phyloP scores from a whole-genome alignment of 2,888 invertebrate species.

The Itoplectis maculator region DNA sequence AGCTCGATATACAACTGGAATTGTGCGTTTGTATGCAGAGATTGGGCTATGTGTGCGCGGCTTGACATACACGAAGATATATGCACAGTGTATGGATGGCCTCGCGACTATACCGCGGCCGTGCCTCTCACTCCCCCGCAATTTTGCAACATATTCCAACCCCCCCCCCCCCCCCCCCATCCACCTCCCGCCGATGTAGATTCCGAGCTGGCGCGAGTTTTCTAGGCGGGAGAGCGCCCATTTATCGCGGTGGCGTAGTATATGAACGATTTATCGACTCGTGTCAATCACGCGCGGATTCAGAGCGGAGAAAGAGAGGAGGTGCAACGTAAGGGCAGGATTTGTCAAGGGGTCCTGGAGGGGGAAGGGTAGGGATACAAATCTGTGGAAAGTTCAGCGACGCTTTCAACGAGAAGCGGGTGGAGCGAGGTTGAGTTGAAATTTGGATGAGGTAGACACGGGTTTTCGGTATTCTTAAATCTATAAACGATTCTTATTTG shows the following conservation, averaged over 20 bases:
- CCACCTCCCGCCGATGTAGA: neutral
- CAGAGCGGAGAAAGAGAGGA: conserved; percentile 8
- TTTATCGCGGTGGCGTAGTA: conserved; percentile 75
- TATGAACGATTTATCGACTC: conserved; percentile 78
- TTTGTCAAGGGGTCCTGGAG: neutral
- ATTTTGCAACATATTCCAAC: conserved; percentile 78
- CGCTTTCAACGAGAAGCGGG: neutral
- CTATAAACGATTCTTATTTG: neutral
- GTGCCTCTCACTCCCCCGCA: conserved; percentile 74
- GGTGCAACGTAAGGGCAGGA: conserved; percentile 19
- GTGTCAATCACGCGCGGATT: conserved; percentile 78
- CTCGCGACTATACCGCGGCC: conserved; percentile 44
- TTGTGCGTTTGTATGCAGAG: neutral
- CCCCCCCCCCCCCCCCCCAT: conserved; percentile 19
- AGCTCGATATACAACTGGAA: conserved; percentile 13
- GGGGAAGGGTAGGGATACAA: neutral
- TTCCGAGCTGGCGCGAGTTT: conserved; percentile 13
- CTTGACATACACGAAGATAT: conserved; percentile 7
- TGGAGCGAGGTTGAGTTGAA: neutral
- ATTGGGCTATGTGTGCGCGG: conserved; percentile 5
- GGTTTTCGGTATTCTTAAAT: neutral
- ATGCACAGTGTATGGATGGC: conserved; percentile 10
- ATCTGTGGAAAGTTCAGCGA: neutral
- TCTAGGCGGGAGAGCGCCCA: conserved; percentile 54
- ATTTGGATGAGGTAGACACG: neutral